These are phyloP conservation scores for Choristoneura fumiferana DNA, from an alignment of 1,140 invertebrate genomes.

Conservation along the genomic window DNA sequence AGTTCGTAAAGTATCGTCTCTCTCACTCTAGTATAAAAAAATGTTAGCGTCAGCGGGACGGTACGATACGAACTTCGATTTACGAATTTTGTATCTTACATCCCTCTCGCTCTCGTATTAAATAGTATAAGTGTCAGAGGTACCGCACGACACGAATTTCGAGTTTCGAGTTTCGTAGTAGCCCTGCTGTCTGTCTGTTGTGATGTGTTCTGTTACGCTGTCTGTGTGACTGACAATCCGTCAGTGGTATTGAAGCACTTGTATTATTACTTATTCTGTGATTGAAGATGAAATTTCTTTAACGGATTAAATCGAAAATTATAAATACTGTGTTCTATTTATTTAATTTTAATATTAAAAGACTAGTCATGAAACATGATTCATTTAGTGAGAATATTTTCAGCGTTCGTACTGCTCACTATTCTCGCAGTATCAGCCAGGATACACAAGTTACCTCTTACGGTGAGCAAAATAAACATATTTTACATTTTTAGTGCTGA, in stretches of 20 bases:
- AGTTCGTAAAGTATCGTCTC: too few species aligned
- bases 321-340: too few species aligned
- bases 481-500: constrained; percentile 13
- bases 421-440: constrained; percentile 44
- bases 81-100: too few species aligned
- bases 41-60: too few species aligned
- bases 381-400: constrained; percentile 39
- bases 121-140: too few species aligned
- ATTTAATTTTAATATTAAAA: constrained; percentile 13
- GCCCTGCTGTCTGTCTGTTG: too few species aligned
- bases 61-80: too few species aligned
- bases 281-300: constrained; percentile 5
- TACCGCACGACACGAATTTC: too few species aligned
- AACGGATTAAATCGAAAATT: background rate
- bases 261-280: too few species aligned
- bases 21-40: too few species aligned
- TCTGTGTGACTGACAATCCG: constrained; percentile 9
- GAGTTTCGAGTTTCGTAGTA: too few species aligned
- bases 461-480: constrained; percentile 37
- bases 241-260: background rate
- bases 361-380: constrained; percentile 64
- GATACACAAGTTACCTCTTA: constrained; percentile 65
- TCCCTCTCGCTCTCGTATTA: too few species aligned
- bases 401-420: constrained; percentile 38
- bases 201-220: background rate